Evolutionary conservation across 2,113 vertebrate species (phyloP), one percentile per base, ranked within the genome.

Genomic region (Microtus oregoni): DNA sequence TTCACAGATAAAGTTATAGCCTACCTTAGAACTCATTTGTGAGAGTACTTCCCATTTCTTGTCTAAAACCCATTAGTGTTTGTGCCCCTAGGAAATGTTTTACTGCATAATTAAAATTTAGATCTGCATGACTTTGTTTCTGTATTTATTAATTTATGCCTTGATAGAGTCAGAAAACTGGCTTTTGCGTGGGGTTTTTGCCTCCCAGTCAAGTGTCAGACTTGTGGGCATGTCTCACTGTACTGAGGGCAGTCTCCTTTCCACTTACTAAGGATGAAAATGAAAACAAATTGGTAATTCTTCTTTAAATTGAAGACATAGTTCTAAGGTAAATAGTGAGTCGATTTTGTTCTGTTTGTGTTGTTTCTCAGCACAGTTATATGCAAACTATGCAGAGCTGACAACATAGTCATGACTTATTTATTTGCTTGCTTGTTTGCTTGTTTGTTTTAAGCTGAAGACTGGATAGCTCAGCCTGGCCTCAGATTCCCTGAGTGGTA

Each of bases 71-170:
- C 32, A 58, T 78, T 70, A 86, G 22, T 61, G 4, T 63, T 92
- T 86, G 70, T 65, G 6, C 30, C n/a, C 47, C 35, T 72, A 77
- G 90, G 94, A 96, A 82, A 2, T 58, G 32, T 90, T 94, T 92
- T 47, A 58, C 14, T 76, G 55, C 67, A 50, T 94, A 95, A 85
- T 89, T 89, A 86, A 86, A 86, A 94, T 73, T 86, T 95, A 87
- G 52, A 89, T 88, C 20, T 83, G 22, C 32, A 52, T 85, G 86
- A 0, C 55, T 97, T 96, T 58, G 83, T 61, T 93, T 91, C 52
- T 94, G 12, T 90, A 94, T 89, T 82, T 24, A 83, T 92, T 95
- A 86, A 72, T 73, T 88, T 35, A 30, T 95, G 32, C 75, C 30
- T 41, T 77, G 70, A 10, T 93, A 13, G 55, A 79, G 89, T 94